Evolutionary conservation across 2,113 vertebrate genomes (phyloP), one percentile per base, ranked within the genome.

Genomic region (Gambusia holbrooki): DNA sequence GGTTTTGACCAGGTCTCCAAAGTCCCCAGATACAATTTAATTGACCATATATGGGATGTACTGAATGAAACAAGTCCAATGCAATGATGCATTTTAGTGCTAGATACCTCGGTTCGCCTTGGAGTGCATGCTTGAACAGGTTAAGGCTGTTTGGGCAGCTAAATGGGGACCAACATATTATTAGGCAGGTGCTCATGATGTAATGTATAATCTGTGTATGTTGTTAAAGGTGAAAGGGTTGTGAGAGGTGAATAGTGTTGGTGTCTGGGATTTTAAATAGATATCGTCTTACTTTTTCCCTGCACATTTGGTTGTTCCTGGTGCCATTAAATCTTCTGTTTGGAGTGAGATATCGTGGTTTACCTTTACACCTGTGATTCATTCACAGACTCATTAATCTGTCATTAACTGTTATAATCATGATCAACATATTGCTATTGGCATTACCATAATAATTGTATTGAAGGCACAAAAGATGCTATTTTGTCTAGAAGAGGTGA

Each of bases 361-460:
- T 78, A 28, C 42, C 66, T 77, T 61, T 76, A 75, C 86, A 89
- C 89, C 85, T 92, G 88, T 63, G 77, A 70, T 51, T 84, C 78
- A 66, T 82, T 87, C 69, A 73, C 32, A 62, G 69, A 69, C 62
- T 72, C 62, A 64, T 79, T 27, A 10, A 62, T 79, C 80, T 79
- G 69, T 69, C 64, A 85, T 62, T 67, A 29, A 48, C 79, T 27
- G 45, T 84, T 76, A 89, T 86, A 74, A 90, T 76, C 78, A 74
- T 73, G 80, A 87, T 88, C 81, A 75, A 85, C 77, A 80, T 71
- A 83, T 84, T 71, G 77, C 27, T 27, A 71, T 73, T 89, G 77
- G 80, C 62, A 76, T 78, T 77, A 89, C 85, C 60, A 68, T 73
- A 81, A 81, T 86, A 90, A 88, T 87, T 90, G 69, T 11, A 58